Base-by-base conservation (phyloP, 2,888 invertebrate genomes). In the Eupelmus urozonus region DNA sequence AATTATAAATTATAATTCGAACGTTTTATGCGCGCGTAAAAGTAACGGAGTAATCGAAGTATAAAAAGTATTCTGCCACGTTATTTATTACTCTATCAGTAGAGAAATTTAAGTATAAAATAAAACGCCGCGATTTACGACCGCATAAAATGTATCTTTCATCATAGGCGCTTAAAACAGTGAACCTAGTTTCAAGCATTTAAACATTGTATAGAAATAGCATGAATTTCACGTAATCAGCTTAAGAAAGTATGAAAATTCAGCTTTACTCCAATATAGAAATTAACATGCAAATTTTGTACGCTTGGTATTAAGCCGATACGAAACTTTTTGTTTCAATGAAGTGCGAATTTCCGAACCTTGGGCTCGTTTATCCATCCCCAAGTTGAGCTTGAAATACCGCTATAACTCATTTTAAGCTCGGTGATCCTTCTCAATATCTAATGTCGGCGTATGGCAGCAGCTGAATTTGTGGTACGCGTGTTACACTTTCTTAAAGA, bases 361-460 rank as follows among this genome's bases (percentile, higher is more conserved):
- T 45, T 16, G 9, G 9, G 13, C 2, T 7, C 13, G 2, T 45
- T 13, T 45, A 45, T 45, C 2, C 16, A 45, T 45, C 59, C 49
- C 66, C 7, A 16, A 45, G 59, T 66, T 40, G 27, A 66, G 66
- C 34, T 63, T 20, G 55, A 74, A 66, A 49, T 66, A 34, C 42
- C 29, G 29, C 59, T 29, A 66, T 59, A 74, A 66, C 66, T 66
- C 74, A 74, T 49, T 45, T 49, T 49, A 66, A 66, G 29, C 59
- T 16, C 23, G 59, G 34, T 49, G 25, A 59, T 59, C 29, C 63
- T 23, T 34, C 23, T 23, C 49, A 66, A 74, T 57, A 66, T 74
- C 49, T 59, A 74, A 74, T 62, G 49, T 20, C 16, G 5, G 16
- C n/a, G 20, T 65, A 40, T 16, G 49, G n/a, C 11, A 25, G 3